phyloP scores from a whole-genome alignment of 2,888 invertebrate species.

The Leptothorax acervorum region DNA sequence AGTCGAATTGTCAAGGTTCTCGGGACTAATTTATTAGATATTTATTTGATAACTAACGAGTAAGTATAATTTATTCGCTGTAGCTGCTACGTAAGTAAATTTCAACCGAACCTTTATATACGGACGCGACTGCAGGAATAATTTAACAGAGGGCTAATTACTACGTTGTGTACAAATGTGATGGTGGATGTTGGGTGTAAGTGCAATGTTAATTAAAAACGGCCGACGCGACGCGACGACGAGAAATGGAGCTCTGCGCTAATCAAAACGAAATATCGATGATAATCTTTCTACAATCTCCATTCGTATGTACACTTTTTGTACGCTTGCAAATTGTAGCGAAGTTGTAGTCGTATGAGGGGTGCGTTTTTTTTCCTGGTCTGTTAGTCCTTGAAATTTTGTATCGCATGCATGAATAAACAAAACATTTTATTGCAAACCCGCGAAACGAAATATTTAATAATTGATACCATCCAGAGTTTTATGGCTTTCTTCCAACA shows the following conservation, averaged over 20 bases:
- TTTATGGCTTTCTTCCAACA: neutral
- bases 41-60: conserved; percentile 30
- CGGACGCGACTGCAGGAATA: conserved; percentile 34
- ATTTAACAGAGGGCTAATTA: conserved; percentile 52
- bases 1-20: conserved; percentile 22
- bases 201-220: conserved; percentile 40
- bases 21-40: conserved; percentile 39
- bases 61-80: conserved; percentile 30
- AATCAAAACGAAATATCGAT: conserved; percentile 51
- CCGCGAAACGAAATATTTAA: neutral
- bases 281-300: conserved; percentile 57
- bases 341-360: conserved; percentile 43
- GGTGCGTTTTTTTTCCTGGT: conserved; percentile 47
- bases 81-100: conserved; percentile 34
- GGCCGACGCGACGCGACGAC: conserved; percentile 41
- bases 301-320: conserved; percentile 56
- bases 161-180: conserved; percentile 50
- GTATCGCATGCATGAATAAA: conserved; percentile 57
- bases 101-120: neutral
- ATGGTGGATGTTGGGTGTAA: conserved; percentile 19
- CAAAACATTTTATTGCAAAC: conserved; percentile 49
- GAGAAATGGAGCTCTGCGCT: conserved; percentile 49
- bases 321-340: conserved; percentile 55
- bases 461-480: neutral
- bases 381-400: conserved; percentile 54